Evolutionary conservation across 2,797 vertebrate genomes (phyloP).

Genomic region (Nyctalus aviator): DNA sequence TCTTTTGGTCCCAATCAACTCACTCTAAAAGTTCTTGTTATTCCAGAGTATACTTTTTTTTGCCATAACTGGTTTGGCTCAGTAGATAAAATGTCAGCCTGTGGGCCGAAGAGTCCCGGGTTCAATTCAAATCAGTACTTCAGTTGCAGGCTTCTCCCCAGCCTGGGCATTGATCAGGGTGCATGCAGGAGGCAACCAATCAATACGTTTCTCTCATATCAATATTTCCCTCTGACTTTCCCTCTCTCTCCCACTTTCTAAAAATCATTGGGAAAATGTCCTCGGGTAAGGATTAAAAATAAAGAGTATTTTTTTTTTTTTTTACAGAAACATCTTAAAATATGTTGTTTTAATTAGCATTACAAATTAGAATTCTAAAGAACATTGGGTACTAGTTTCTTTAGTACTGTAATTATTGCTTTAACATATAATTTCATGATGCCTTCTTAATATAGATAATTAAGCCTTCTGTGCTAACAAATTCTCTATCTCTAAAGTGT

Average conservation of each 20-base stretch:
- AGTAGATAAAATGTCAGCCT: too few relatives aligned
- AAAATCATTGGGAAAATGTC: too few relatives aligned
- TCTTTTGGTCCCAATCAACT: neutral
- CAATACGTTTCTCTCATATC: too few relatives aligned
- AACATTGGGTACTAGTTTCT: slow-evolving; percentile 49
- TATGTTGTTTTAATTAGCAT: slow-evolving; percentile 68
- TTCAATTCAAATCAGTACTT: too few relatives aligned
- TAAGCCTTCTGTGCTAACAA: slow-evolving; percentile 69
- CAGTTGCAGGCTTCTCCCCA: too few relatives aligned
- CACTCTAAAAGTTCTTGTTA: slow-evolving; percentile 26
- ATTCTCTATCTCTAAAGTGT: slow-evolving; percentile 37
- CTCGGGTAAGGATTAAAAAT: too few relatives aligned
- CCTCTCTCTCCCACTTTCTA: too few relatives aligned
- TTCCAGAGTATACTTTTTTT: slow-evolving; percentile 4
- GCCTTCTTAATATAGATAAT: slow-evolving; percentile 69
- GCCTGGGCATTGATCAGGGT: too few relatives aligned
- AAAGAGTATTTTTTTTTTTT: neutral
- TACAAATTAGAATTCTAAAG: slow-evolving; percentile 65
- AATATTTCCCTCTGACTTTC: too few relatives aligned
- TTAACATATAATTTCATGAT: slow-evolving; percentile 75
- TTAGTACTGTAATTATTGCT: slow-evolving; percentile 70
- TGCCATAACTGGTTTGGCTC: too few relatives aligned
- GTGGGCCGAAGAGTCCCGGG: too few relatives aligned
- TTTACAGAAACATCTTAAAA: slow-evolving; percentile 52
- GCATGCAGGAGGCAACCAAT: too few relatives aligned